phyloP scores from a whole-genome alignment of 2,113 vertebrate genomes.

The Corythaixoides concolor region DNA sequence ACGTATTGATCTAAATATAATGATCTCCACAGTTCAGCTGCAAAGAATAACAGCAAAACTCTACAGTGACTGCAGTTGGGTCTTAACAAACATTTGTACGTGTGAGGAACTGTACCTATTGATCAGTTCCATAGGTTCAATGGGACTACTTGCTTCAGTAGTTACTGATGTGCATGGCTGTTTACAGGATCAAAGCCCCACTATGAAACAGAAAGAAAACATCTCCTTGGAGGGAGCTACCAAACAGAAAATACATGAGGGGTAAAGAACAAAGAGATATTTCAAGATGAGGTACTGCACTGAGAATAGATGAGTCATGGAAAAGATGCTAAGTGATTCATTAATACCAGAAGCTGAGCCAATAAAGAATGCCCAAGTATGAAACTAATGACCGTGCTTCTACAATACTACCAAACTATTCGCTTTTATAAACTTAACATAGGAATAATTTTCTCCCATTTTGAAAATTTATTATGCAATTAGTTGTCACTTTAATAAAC shows the following conservation, averaged over 20 bases:
- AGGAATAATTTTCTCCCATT: constrained; percentile 66
- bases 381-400: constrained; percentile 51
- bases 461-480: constrained; percentile 71
- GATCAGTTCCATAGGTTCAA: not conserved
- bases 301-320: constrained; percentile 61
- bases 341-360: constrained; percentile 40
- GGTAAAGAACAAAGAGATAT: constrained; percentile 40
- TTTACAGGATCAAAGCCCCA: not conserved
- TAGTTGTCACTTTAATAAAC: constrained; percentile 68
- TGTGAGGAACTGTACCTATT: not conserved
- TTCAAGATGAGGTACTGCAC: constrained; percentile 45
- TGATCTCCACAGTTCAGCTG: not conserved
- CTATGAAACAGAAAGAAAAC: constrained; percentile 16
- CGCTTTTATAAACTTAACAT: constrained; percentile 58
- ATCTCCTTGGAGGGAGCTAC: constrained; percentile 13
- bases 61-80: not conserved
- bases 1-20: not conserved
- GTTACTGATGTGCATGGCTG: not conserved
- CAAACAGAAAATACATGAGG: constrained; percentile 5
- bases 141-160: not conserved
- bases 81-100: not conserved
- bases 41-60: not conserved
- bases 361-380: constrained; percentile 41
- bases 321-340: constrained; percentile 61
- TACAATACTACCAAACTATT: constrained; percentile 50